phyloP scores from a whole-genome alignment of 2,797 vertebrate genomes.

The Bradypodion pumilum region DNA sequence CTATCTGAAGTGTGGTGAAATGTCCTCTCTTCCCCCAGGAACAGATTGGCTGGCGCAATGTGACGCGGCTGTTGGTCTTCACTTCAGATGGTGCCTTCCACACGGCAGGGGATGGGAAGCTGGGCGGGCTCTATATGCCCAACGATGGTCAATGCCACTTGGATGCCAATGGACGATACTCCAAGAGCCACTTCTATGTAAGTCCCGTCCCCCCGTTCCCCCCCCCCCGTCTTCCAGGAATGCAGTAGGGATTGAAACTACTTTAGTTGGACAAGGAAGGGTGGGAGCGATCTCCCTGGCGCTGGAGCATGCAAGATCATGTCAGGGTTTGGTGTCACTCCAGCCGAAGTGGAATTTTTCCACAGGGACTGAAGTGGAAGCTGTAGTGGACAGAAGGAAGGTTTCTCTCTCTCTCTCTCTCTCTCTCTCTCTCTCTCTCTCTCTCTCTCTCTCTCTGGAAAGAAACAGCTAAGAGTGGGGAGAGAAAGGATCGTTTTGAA shows the following conservation, averaged over 20 bases:
- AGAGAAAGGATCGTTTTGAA: not conserved
- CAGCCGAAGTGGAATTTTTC: not conserved
- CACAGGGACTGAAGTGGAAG: not conserved
- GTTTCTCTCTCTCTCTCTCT: too few species aligned
- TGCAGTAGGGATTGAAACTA: not conserved
- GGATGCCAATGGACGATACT: constrained; percentile 70
- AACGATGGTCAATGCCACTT: constrained; percentile 80
- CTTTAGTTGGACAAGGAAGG: not conserved
- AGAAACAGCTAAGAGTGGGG: not conserved
- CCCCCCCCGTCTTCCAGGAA: not conserved
- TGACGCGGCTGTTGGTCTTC: constrained; percentile 80
- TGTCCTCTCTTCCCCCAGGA: constrained; percentile 60
- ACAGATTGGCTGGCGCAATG: constrained; percentile 78
- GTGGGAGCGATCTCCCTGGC: not conserved
- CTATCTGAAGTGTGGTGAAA: not conserved
- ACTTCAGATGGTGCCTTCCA: constrained; percentile 83
- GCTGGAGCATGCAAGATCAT: not conserved
- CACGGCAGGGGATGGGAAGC: constrained; percentile 81
- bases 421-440: not conserved
- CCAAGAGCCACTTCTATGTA: constrained; percentile 73
- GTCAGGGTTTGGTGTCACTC: not conserved
- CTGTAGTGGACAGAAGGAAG: not conserved
- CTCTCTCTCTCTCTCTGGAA: not conserved
- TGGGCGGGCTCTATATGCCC: constrained; percentile 78
- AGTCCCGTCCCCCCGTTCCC: too few species aligned